Conservation (phyloP, 2,113 vertebrate genomes). For the Ochotona princeps region DNA sequence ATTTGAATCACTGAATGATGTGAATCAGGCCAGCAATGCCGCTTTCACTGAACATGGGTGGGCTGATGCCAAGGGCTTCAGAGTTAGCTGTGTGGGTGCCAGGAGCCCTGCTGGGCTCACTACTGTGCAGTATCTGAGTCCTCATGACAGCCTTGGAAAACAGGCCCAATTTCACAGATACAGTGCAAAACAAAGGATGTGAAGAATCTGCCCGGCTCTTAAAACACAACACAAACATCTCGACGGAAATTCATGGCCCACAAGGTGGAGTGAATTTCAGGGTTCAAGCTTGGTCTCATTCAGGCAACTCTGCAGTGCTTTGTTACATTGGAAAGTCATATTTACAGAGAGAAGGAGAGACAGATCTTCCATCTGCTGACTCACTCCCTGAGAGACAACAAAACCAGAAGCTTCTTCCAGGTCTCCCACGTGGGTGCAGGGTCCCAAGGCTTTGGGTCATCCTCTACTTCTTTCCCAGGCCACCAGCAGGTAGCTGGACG, state of each 20-base stretch:
- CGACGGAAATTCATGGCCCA: neutral
- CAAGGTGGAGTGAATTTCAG: too few relatives aligned
- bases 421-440: too few relatives aligned
- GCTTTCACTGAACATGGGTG: neutral
- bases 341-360: too few relatives aligned
- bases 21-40: neutral
- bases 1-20: neutral
- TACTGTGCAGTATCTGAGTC: neutral
- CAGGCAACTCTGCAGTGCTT: too few relatives aligned
- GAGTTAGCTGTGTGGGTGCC: neutral
- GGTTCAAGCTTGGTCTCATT: too few relatives aligned
- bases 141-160: neutral
- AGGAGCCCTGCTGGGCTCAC: neutral
- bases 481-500: too few relatives aligned
- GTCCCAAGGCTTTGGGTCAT: too few relatives aligned
- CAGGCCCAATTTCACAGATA: neutral
- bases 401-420: too few relatives aligned
- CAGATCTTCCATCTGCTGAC: too few relatives aligned
- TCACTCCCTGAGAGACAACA: too few relatives aligned
- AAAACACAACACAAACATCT: neutral
- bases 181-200: neutral
- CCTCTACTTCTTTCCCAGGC: too few relatives aligned
- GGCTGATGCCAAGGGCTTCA: neutral
- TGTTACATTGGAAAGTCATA: too few relatives aligned
- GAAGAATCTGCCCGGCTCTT: neutral